Evolutionary conservation across 2,797 vertebrate genomes (phyloP).

Genomic region (Onychomys arenicola): DNA sequence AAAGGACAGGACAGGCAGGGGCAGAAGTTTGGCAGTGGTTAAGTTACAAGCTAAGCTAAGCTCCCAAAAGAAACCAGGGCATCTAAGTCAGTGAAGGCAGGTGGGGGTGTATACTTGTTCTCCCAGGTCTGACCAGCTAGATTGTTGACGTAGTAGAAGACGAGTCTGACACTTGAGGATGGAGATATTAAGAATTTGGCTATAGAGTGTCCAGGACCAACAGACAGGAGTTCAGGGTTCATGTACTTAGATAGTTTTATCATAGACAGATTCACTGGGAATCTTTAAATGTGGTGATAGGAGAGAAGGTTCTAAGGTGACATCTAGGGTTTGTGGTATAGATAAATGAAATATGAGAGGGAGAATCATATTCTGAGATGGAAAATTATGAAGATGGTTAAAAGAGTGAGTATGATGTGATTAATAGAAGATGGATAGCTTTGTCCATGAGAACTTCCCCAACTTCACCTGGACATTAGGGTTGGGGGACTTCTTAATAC

Average conservation of each 20-base stretch:
- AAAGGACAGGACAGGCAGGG: background rate
- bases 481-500: conserved; percentile 6
- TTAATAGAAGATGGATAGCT: background rate
- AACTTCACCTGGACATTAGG: background rate
- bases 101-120: background rate
- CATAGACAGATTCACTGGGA: background rate
- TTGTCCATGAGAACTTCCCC: background rate
- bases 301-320: background rate
- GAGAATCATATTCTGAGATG: background rate
- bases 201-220: accelerated
- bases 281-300: background rate
- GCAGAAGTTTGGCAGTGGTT: background rate
- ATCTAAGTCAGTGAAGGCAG: background rate
- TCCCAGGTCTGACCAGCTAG: background rate
- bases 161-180: background rate
- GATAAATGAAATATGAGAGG: background rate
- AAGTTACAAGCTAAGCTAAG: background rate
- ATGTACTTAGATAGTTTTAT: background rate
- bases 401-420: background rate
- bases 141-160: background rate
- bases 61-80: background rate
- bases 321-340: background rate
- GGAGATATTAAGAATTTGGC: background rate
- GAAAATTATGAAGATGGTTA: background rate
- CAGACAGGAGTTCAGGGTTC: background rate